Base-by-base conservation (phyloP, 1,140 invertebrate species). In the Homarus americanus region DNA sequence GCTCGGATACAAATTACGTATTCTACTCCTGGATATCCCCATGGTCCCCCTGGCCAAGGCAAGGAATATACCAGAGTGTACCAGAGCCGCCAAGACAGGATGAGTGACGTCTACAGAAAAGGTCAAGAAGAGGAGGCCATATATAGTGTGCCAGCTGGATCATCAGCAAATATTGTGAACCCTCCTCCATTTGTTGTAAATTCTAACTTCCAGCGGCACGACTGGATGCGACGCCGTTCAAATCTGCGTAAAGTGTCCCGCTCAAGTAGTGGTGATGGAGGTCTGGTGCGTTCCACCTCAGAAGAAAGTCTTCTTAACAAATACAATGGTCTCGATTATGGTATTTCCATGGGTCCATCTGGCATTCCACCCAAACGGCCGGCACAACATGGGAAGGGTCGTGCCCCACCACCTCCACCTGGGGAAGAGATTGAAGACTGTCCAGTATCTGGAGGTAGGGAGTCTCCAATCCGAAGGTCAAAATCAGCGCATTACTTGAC, bases 201-300 rank as follows among this genome's bases (percentile, higher is more conserved):
- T 36, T 95, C 95, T 2, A 95, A 95, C 92, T 96, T 96, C 93
- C 94, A 95, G 93, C 93, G 95, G 58, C 95, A 96, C 89, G 95
- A 96, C 69, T 96, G 95, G 95, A 94, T 95, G 94, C 53, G 94
- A 80, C 92, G 94, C 92, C 92, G 95, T 93, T 94, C 94, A 93
- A 40, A 95, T 93, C 92, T 94, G 94, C 94, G 94, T 41, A 94
- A 94, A 53, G 93, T 90, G 17, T 86, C 87, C 20, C 89, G 91
- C 49, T 92, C 93, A 36, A 93, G 92, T 34, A 91, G 85, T 44
- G 82, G 82, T n/a, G 92, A 92, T 49, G 91, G 88, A 40, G 89
- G 90, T n/a, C 82, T 93, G 32, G 79, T 92, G 9, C 73, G 92
- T n/a, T 92, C 93, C 36, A 92, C 92, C 20, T 92, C 92, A 17